A percentile compares a stretch with the other conserved stretches of the same genome.
These are phyloP conservation scores for Trachelus stipa DNA, from an alignment of 2,888 invertebrate species.

Conservation along the genomic window DNA sequence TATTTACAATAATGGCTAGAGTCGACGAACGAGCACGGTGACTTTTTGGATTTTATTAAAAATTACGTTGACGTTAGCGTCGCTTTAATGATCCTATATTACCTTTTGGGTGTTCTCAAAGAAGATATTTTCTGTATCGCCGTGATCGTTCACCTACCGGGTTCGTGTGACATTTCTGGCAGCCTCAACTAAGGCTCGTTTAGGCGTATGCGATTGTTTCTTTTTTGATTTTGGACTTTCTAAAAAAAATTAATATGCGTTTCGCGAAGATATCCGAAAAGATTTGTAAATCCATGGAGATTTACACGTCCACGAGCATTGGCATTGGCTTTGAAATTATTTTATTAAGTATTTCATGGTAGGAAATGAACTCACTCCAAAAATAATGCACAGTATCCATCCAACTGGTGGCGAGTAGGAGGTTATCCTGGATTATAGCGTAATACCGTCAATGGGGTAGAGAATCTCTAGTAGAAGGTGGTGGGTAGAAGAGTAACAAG, in stretches of 20 bases:
- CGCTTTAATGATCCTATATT: not conserved
- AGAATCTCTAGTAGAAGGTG: too few species aligned
- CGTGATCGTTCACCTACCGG: not conserved
- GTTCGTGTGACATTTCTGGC: not conserved
- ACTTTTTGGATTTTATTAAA: not conserved
- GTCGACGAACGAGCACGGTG: not conserved
- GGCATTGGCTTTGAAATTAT: not conserved
- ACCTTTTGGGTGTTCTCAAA: not conserved
- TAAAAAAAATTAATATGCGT: not conserved
- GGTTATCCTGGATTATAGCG: constrained; percentile 33
- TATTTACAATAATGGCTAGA: not conserved
- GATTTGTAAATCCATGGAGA: not conserved
- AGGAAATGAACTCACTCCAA: constrained; percentile 60
- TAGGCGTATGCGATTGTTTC: not conserved
- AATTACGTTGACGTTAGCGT: not conserved
- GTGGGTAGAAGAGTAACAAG: constrained; percentile 19
- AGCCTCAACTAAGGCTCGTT: not conserved
- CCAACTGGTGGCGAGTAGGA: constrained; percentile 52
- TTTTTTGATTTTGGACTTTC: not conserved
- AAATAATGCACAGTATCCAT: constrained; percentile 67
- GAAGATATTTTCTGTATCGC: not conserved
- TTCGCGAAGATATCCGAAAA: not conserved
- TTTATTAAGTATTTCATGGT: not conserved
- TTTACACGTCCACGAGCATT: not conserved
- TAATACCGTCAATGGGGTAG: constrained; percentile 21